These are phyloP conservation scores for Hirtodrosophila confusa DNA, from an alignment of 2,888 invertebrate species.

Conservation along the genomic window DNA sequence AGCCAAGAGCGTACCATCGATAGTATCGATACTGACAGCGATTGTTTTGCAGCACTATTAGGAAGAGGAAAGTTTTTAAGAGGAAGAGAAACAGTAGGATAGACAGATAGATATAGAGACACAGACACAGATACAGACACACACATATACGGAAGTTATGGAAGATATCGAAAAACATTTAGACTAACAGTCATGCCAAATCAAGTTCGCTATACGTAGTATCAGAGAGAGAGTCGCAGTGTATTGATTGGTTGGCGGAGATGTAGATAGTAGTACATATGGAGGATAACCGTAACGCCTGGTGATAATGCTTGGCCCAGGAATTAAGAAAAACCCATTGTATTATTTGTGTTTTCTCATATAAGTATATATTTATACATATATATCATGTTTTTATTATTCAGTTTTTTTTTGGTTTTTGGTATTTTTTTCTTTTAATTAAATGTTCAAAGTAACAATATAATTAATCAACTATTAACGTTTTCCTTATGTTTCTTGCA, in stretches of 20 bases:
- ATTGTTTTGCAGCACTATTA: constrained; percentile 2
- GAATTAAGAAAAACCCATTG: constrained; percentile 67
- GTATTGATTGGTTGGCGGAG: constrained; percentile 18
- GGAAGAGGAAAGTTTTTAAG: constrained; percentile 14
- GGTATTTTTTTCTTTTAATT: constrained; percentile 63
- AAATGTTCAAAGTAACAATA: constrained; percentile 83
- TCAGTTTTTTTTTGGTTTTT: constrained; percentile 44
- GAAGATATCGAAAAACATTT: constrained; percentile 61
- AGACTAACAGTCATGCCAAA: constrained; percentile 75
- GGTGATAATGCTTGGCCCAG: constrained; percentile 39
- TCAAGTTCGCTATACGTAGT: constrained; percentile 65
- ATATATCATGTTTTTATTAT: constrained; percentile 61
- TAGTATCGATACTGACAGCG: too few species aligned
- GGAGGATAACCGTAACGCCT: constrained; percentile 32
- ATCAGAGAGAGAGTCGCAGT: constrained; percentile 52
- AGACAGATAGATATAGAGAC: constrained; percentile 26
- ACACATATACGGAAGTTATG: constrained; percentile 50
- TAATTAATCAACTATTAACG: constrained; percentile 81
- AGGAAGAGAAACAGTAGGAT: constrained; percentile 22
- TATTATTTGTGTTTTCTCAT: constrained; percentile 72
- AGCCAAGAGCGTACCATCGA: too few species aligned
- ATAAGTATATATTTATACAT: constrained; percentile 74
- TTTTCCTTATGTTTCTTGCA: constrained; percentile 60
- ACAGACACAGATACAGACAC: constrained; percentile 49
- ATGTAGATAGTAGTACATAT: constrained; percentile 17